These are phyloP conservation scores for Cygnus atratus DNA, from an alignment of 2,113 vertebrate species.

Conservation along the genomic window DNA sequence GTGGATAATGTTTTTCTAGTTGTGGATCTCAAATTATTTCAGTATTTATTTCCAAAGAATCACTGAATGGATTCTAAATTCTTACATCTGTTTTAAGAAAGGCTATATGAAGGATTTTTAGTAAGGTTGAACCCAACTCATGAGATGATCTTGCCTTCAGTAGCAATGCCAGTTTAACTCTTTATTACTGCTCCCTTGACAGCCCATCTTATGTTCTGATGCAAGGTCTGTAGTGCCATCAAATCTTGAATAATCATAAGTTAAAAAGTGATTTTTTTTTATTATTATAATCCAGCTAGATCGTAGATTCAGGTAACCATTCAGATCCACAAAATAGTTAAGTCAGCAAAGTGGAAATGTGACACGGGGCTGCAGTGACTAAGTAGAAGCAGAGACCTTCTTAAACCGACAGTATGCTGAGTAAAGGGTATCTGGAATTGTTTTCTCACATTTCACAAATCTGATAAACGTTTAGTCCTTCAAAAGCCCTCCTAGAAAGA, in stretches of 20 bases:
- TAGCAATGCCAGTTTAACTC: not conserved
- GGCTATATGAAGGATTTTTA: not conserved
- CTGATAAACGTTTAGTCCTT: not conserved
- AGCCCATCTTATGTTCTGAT: not conserved
- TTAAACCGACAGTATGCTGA: not conserved
- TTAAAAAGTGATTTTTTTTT: not conserved
- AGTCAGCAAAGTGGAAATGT: not conserved
- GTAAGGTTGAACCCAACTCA: not conserved
- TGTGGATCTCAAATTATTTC: not conserved
- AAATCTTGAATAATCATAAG: not conserved
- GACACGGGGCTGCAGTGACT: fast-evolving
- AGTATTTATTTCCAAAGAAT: not conserved
- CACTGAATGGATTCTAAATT: not conserved
- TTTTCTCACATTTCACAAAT: not conserved
- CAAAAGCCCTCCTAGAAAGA: not conserved
- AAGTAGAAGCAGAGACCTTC: not conserved
- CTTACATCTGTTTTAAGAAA: not conserved
- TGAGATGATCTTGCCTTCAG: not conserved
- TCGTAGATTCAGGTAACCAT: not conserved
- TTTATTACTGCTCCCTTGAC: not conserved
- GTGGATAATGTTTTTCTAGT: not conserved
- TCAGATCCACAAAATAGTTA: not conserved
- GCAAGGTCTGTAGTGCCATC: not conserved
- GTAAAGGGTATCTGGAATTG: not conserved
- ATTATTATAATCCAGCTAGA: not conserved